A percentile compares a stretch with the other conserved stretches of the same genome.
Evolutionary conservation across 1,140 invertebrate species (phyloP).

Genomic region (Phymorhynchus buccinoides): DNA sequence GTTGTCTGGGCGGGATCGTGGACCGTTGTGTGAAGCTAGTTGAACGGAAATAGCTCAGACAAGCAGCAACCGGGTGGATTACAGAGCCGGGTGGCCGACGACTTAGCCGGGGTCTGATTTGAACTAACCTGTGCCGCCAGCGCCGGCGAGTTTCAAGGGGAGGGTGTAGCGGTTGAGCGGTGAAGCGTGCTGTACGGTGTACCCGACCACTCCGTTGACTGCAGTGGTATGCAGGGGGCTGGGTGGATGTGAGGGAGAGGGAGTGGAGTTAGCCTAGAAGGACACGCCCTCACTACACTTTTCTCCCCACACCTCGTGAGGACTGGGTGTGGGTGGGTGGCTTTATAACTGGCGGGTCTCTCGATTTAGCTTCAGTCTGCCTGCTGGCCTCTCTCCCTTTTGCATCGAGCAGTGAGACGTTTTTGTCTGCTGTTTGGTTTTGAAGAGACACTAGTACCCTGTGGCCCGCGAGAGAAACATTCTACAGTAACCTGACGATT

Average conservation of each 20-base stretch:
- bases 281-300: not conserved
- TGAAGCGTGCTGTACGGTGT: not conserved
- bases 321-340: not conserved
- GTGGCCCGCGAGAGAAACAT: no score
- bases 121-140: not conserved
- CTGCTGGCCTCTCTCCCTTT: not conserved
- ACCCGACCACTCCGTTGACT: not conserved
- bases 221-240: not conserved
- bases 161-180: not conserved
- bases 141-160: not conserved
- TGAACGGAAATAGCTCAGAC: constrained; percentile 9
- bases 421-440: no score
- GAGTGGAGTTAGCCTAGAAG: not conserved
- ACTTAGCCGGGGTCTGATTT: no score
- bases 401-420: no score
- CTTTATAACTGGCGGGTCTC: not conserved
- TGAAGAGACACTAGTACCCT: no score
- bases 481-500: no score
- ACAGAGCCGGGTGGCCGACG: not conserved
- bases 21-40: no score
- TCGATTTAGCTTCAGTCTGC: not conserved
- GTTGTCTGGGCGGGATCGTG: no score
- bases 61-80: not conserved
- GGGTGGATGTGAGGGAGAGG: not conserved
- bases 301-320: not conserved